These are phyloP conservation scores for Arrhamphus sclerolepis DNA, from an alignment of 2,797 vertebrate species.

Conservation along the genomic window DNA sequence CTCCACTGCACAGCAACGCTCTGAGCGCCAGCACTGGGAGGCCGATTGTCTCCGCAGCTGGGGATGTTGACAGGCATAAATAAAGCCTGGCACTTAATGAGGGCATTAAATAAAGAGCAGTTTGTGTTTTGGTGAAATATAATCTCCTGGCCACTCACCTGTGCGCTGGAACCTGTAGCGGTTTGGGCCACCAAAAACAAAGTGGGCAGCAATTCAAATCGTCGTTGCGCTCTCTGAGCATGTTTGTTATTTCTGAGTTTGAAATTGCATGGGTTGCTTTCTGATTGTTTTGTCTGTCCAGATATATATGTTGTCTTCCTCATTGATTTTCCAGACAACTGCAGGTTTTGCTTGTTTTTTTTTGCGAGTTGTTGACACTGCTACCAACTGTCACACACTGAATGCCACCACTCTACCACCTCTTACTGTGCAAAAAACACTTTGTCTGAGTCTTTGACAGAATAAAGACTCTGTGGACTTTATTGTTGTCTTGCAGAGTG, in stretches of 20 bases:
- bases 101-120: constrained; percentile 52
- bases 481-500: constrained; percentile 29
- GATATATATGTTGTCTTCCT: constrained; percentile 23
- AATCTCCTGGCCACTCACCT: constrained; percentile 15
- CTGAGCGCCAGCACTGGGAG: constrained; percentile 28
- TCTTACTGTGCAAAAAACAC: constrained; percentile 9
- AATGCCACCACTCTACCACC: constrained; percentile 9
- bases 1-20: constrained; percentile 32
- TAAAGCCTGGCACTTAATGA: constrained; percentile 43
- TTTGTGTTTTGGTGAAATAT: constrained; percentile 22
- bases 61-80: constrained; percentile 53
- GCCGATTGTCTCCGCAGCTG: constrained; percentile 42
- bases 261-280: constrained; percentile 1
- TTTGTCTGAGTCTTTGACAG: constrained; percentile 15
- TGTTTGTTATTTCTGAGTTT: constrained; percentile 1
- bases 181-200: constrained; percentile 23
- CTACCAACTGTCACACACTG: not conserved
- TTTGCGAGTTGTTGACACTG: constrained; percentile 19
- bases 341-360: constrained; percentile 31
- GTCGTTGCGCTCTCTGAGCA: constrained; percentile 25
- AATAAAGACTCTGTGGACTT: constrained; percentile 10
- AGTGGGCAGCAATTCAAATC: constrained; percentile 30
- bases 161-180: constrained; percentile 29
- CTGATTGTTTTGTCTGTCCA: constrained; percentile 9
- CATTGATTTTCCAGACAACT: constrained; percentile 18